phyloP scores from a whole-genome alignment of 2,113 vertebrate genomes.

The Hippocampus barbouri region DNA sequence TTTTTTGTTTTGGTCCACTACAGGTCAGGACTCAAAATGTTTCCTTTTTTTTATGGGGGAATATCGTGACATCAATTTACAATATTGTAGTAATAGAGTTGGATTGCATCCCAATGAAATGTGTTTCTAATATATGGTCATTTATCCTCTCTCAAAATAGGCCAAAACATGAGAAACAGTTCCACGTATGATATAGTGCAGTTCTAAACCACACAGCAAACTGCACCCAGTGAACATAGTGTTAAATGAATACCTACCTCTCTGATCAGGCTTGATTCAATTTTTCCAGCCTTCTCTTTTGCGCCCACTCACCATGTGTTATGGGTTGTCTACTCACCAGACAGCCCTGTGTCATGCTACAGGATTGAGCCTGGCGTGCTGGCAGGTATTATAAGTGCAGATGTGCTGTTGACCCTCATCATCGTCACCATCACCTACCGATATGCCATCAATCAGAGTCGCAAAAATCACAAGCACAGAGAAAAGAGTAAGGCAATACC shows the following conservation, averaged over 20 bases:
- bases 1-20: not conserved
- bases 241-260: not conserved
- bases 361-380: slow-evolving; percentile 62
- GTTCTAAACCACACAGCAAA: not conserved
- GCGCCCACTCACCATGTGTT: slow-evolving; percentile 13
- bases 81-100: not conserved
- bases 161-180: not conserved
- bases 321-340: slow-evolving; percentile 25
- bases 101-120: not conserved
- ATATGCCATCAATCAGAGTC: slow-evolving; percentile 51
- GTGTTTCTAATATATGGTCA: not conserved
- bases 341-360: slow-evolving; percentile 56
- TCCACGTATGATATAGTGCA: not conserved
- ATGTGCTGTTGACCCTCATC: slow-evolving; percentile 66
- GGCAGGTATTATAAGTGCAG: slow-evolving; percentile 60
- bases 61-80: not conserved
- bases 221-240: not conserved
- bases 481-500: not conserved
- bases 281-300: slow-evolving; percentile 19
- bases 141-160: not conserved
- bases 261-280: slow-evolving; percentile 12
- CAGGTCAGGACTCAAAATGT: not conserved
- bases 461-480: slow-evolving; percentile 26
- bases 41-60: not conserved
- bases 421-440: slow-evolving; percentile 64